A percentile compares a stretch with the other conserved stretches of the same genome.
These are phyloP conservation scores for Tinamus major DNA, from an alignment of 2,797 vertebrate species.

Conservation along the genomic window DNA sequence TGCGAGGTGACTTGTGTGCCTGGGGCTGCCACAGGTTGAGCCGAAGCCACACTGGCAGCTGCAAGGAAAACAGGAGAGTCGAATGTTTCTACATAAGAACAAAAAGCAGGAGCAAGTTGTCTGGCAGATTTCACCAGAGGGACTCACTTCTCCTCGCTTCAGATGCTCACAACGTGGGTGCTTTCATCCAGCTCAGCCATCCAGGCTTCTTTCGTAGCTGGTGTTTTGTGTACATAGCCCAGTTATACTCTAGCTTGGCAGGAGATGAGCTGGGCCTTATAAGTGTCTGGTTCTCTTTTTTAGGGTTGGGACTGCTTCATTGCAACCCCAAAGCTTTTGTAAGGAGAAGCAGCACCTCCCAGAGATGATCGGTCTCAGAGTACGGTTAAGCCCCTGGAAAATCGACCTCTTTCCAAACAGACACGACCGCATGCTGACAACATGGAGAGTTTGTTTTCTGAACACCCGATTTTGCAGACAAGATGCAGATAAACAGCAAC, in stretches of 20 bases:
- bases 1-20: not conserved
- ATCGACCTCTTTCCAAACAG: conserved; percentile 12
- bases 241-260: not conserved
- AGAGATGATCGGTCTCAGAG: not conserved
- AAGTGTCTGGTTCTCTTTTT: not conserved
- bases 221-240: not conserved
- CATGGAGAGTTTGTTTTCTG: conserved; percentile 27
- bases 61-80: not conserved
- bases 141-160: not conserved
- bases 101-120: not conserved
- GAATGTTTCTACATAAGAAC: not conserved
- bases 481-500: conserved; percentile 77
- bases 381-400: not conserved
- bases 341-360: not conserved
- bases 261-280: not conserved
- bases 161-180: not conserved
- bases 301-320: not conserved
- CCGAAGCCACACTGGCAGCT: not conserved
- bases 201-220: not conserved
- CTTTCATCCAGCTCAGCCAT: not conserved
- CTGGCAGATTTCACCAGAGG: not conserved
- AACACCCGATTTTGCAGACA: conserved; percentile 77
- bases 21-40: not conserved
- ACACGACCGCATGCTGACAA: conserved; percentile 71
- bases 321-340: not conserved